Conservation (phyloP, 2,888 invertebrate species). For the Apotomis capreana region DNA sequence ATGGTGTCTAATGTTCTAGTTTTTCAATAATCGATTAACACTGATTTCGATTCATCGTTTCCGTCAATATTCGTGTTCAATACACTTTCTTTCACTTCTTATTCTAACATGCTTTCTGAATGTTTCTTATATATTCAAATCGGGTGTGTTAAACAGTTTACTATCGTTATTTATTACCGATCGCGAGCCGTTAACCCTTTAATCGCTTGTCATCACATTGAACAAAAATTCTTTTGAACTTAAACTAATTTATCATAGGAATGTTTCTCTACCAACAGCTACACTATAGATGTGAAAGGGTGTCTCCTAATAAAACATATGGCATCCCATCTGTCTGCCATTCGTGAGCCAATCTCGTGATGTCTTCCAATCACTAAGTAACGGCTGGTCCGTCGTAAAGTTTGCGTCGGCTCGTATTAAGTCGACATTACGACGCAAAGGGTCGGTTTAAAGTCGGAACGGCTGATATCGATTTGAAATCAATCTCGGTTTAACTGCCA, state of each 20-base stretch:
- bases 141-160: not conserved
- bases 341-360: conserved; percentile 31
- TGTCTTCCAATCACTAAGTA: conserved; percentile 46
- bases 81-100: not conserved
- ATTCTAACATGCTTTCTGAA: not conserved
- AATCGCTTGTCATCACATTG: not conserved
- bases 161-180: conserved; percentile 9
- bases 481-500: conserved; percentile 25
- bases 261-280: not conserved
- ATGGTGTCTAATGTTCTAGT: conserved; percentile 9
- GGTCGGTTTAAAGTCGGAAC: conserved; percentile 32
- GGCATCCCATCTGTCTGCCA: conserved; percentile 1
- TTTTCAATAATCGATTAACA: not conserved
- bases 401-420: conserved; percentile 33
- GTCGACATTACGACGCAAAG: conserved; percentile 42
- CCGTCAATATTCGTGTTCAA: not conserved
- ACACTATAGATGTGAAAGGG: not conserved
- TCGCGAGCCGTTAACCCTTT: conserved; percentile 2
- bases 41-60: not conserved
- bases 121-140: not conserved
- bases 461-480: conserved; percentile 30
- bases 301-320: not conserved
- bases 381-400: conserved; percentile 46
- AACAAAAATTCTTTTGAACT: not conserved
- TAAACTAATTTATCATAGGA: not conserved